Conservation (phyloP, 2,888 invertebrate genomes). For the Drosophila anomalipes region DNA sequence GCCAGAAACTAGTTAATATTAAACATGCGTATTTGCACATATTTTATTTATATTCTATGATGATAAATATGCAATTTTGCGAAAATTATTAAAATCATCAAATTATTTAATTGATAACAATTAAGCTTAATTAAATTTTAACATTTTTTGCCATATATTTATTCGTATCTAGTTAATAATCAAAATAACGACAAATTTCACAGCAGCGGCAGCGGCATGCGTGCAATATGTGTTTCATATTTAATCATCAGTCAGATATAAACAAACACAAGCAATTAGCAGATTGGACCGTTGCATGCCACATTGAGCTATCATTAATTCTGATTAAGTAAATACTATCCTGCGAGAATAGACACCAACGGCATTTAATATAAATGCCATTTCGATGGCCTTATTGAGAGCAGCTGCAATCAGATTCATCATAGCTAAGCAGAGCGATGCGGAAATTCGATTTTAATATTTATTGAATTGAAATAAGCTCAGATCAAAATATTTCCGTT, state of each 20-base stretch:
- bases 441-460: conserved; percentile 45
- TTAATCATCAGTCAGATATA: conserved; percentile 65
- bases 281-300: conserved; percentile 3
- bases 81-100: conserved; percentile 7
- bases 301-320: conserved; percentile 43
- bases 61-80: neutral
- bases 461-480: conserved; percentile 50
- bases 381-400: neutral
- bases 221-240: conserved; percentile 46
- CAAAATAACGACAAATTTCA: neutral
- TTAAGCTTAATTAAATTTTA: conserved; percentile 26
- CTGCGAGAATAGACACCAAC: conserved; percentile 5
- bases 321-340: conserved; percentile 43
- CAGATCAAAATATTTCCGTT: conserved; percentile 20
- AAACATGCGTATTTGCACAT: neutral
- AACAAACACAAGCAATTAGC: conserved; percentile 8
- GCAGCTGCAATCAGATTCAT: conserved; percentile 34
- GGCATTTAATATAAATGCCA: conserved; percentile 18
- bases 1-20: neutral
- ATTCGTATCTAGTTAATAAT: conserved; percentile 6
- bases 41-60: neutral
- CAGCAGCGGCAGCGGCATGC: neutral
- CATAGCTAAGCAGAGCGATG: conserved; percentile 4
- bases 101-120: conserved; percentile 37
- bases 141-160: conserved; percentile 3